These are phyloP conservation scores for Anastrepha ludens DNA, from an alignment of 1,140 invertebrate genomes.

Conservation along the genomic window DNA sequence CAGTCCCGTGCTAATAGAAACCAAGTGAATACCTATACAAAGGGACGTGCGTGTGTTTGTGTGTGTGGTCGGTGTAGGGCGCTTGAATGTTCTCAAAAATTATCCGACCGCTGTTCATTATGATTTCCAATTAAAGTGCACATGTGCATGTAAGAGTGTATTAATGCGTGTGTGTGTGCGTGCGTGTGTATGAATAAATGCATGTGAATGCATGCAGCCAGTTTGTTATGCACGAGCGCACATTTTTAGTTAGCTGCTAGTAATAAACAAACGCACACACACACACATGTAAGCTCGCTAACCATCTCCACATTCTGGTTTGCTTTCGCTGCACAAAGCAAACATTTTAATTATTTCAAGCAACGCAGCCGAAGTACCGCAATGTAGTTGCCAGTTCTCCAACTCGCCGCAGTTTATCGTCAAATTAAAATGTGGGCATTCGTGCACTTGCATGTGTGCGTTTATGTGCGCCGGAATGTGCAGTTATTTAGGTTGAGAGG, in stretches of 20 bases:
- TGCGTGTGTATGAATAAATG: background rate
- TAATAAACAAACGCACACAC: background rate
- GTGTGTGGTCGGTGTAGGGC: background rate
- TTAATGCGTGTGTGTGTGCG: background rate
- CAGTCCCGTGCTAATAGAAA: background rate
- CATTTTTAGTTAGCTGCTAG: constrained; percentile 43
- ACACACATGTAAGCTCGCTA: background rate
- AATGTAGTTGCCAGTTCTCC: background rate
- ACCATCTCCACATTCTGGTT: background rate
- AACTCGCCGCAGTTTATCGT: background rate
- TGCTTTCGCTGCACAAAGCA: constrained; percentile 4
- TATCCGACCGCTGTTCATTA: constrained; percentile 40
- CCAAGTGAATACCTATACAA: background rate
- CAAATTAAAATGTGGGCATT: background rate
- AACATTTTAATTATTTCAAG: constrained; percentile 49
- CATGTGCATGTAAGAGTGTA: background rate
- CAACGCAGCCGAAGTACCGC: constrained; percentile 19
- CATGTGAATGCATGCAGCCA: background rate
- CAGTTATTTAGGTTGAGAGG: constrained; percentile 5
- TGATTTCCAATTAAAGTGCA: constrained; percentile 44
- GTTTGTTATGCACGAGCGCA: constrained; percentile 31
- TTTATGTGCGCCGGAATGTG: background rate
- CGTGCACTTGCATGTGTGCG: background rate
- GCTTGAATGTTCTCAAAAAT: constrained; percentile 21
- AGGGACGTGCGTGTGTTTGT: background rate